These are phyloP conservation scores for Hartigia nigra DNA, from an alignment of 2,888 invertebrate species.

Conservation along the genomic window DNA sequence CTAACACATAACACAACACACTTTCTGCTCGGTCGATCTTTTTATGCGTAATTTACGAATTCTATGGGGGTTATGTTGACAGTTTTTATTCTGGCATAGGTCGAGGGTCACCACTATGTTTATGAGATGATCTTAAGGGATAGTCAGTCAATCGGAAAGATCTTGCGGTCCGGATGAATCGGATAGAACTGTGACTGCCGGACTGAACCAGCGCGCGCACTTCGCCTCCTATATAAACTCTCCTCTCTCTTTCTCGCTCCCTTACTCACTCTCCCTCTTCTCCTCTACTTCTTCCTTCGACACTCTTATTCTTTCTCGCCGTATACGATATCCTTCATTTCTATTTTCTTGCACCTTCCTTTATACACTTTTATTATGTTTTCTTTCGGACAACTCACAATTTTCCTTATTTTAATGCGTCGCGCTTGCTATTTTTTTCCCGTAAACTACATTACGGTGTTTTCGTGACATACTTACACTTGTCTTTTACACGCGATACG, in stretches of 20 bases:
- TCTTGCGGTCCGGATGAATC: conserved; percentile 47
- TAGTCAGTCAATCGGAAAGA: conserved; percentile 19
- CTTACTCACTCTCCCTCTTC: conserved; percentile 6
- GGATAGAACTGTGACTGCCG: conserved; percentile 60
- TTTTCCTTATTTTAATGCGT: background rate
- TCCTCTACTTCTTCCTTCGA: conserved; percentile 24
- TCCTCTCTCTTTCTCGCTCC: conserved; percentile 49
- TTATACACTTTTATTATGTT: background rate
- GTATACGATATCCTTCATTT: background rate
- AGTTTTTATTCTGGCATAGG: background rate
- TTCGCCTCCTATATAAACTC: conserved; percentile 63
- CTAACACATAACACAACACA: conserved; percentile 33
- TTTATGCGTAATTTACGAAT: background rate
- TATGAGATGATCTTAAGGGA: background rate
- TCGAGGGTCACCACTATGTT: background rate
- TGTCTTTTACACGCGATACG: background rate
- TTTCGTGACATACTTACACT: too few relatives aligned
- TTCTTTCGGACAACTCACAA: background rate
- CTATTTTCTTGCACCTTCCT: conserved; percentile 18
- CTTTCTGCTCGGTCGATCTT: background rate
- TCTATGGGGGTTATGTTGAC: background rate
- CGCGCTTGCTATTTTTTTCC: background rate
- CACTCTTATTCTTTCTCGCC: conserved; percentile 4
- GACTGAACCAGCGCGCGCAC: conserved; percentile 64
- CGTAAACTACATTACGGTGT: background rate